Base-by-base conservation (phyloP, 2,888 invertebrate genomes). In the Anoplius nigerrimus region DNA sequence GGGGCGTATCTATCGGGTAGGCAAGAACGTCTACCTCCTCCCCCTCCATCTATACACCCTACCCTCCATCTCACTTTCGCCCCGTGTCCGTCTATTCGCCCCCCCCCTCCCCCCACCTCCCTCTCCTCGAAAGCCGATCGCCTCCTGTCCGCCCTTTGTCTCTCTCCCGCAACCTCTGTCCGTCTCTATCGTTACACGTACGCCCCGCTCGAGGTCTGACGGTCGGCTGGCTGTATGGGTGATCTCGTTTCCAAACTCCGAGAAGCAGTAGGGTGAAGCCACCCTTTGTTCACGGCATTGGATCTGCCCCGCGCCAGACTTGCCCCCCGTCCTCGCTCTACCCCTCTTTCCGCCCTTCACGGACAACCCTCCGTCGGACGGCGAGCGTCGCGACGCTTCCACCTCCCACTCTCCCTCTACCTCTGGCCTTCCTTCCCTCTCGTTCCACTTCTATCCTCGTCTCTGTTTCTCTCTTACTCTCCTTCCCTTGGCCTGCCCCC, bases 371-470 rank as follows among this genome's bases (percentile, higher is more conserved):
- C 73, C 76, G 71, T 70, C 69, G 58, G 61, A 69, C 90, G 90
- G 78, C 80, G 79, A 90, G 89, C 91, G 90, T 90, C 90, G 91
- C 90, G 91, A 91, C 91, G 91, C 90, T 90, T 90, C 89, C 84
- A 78, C 78, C 76, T 75, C 74, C 78, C 75, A 62, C 64, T 64
- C 76, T 66, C 57, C 66, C 59, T 66, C 54, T 65, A 69, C 45
- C 66, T 74, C 62, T 69, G 22, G 48, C 16, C 51, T 62, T 64
- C 66, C 34, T 34, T 24, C 24, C 24, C 24, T 46, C 46, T 45
- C 63, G 24, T 27, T 57, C 42, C 51, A 3, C 34, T 21, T 65
- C 62, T n/a, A n/a, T n/a, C n/a, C n/a, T n/a, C n/a, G n/a, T 54
- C 57, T 61, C 59, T 59, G 67, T 59, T 63, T 69, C 63, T 60